These are phyloP conservation scores for Zaprionus vittiger DNA, from an alignment of 1,140 invertebrate genomes.

Conservation along the genomic window DNA sequence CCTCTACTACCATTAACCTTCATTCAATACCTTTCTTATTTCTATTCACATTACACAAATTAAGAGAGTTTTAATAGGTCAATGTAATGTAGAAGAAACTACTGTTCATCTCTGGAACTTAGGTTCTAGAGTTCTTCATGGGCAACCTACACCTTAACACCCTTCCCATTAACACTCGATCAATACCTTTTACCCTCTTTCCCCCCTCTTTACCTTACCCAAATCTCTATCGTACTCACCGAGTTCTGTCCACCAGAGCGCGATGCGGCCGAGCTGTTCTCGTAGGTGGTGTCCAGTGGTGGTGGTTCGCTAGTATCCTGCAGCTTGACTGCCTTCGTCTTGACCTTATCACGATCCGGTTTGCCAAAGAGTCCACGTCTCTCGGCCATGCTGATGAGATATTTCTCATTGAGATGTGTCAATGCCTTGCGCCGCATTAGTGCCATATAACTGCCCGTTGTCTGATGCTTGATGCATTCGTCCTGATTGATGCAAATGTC, in stretches of 20 bases:
- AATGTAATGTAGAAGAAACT: too few species aligned
- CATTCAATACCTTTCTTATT: too few species aligned
- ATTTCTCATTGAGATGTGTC: constrained; percentile 90
- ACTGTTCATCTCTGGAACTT: too few species aligned
- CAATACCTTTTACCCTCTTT: not conserved
- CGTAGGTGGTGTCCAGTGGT: constrained; percentile 52
- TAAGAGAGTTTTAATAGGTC: too few species aligned
- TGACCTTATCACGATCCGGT: constrained; percentile 58
- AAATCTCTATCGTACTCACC: constrained; percentile 45
- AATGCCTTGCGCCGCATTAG: constrained; percentile 90
- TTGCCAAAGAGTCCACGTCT: constrained; percentile 90
- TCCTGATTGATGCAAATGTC: constrained; percentile 85
- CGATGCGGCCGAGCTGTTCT: constrained; percentile 43
- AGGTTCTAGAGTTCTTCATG: too few species aligned
- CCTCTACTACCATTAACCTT: too few species aligned
- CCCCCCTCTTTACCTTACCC: too few species aligned
- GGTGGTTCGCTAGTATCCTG: constrained; percentile 54
- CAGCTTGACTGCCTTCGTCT: constrained; percentile 59
- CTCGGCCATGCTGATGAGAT: constrained; percentile 92
- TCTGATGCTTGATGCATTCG: constrained; percentile 84
- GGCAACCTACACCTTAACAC: too few species aligned
- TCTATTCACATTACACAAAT: too few species aligned
- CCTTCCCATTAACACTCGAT: not conserved
- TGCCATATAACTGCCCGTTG: constrained; percentile 89
- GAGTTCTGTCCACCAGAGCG: constrained; percentile 50